phyloP scores from a whole-genome alignment of 1,140 invertebrate genomes.

The Riptortus pedestris region DNA sequence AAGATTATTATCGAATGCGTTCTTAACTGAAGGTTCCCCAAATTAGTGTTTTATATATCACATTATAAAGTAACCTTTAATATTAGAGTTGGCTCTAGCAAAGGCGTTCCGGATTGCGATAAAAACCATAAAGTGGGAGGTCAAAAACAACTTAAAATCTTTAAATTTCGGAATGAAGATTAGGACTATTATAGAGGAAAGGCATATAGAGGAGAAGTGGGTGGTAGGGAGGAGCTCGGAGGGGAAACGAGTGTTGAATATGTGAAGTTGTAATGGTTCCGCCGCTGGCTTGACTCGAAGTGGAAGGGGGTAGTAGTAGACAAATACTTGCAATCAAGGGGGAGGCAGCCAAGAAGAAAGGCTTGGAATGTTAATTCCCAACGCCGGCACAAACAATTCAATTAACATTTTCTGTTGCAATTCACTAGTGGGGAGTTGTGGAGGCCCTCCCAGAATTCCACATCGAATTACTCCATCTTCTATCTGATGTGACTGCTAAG shows the following conservation, averaged over 20 bases:
- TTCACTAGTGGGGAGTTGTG: conserved; percentile 13
- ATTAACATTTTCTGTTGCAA: conserved; percentile 27
- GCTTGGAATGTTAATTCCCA: conserved; percentile 23
- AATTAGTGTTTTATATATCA: too few relatives aligned
- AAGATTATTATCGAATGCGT: too few relatives aligned
- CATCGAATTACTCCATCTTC: conserved; percentile 21
- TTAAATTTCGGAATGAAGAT: too few relatives aligned
- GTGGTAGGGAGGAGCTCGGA: not conserved
- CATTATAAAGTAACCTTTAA: too few relatives aligned
- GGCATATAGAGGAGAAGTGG: too few relatives aligned
- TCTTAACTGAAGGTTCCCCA: too few relatives aligned
- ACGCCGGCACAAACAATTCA: conserved; percentile 24
- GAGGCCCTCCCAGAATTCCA: conserved; percentile 20
- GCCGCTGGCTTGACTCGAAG: not conserved
- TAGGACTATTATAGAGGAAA: too few relatives aligned
- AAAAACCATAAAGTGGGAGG: too few relatives aligned
- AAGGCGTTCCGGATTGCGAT: too few relatives aligned
- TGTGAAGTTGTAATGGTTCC: conserved; percentile 17
- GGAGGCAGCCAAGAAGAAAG: conserved; percentile 9
- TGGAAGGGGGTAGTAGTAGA: not conserved
- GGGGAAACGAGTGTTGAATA: conserved; percentile 18
- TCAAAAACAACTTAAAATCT: too few relatives aligned
- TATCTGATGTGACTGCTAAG: conserved; percentile 19
- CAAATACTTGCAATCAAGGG: conserved; percentile 24
- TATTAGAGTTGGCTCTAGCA: too few relatives aligned